Percentiles rank a stretch among this genome's conserved stretches.
Evolutionary conservation across 1,140 invertebrate genomes (phyloP).

Genomic region (Drosophila chauvacae): DNA sequence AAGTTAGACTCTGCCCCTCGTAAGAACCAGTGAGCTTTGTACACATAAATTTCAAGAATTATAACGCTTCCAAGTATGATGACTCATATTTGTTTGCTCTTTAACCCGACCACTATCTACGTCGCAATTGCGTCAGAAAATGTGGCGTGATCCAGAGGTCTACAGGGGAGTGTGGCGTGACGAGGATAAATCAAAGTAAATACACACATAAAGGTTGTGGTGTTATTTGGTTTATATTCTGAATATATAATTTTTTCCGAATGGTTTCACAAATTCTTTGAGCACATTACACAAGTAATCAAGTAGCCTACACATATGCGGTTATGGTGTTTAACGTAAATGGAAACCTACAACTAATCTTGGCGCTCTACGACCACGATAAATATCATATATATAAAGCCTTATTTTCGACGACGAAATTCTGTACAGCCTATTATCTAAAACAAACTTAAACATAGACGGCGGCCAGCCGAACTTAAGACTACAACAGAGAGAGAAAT

Average conservation of each 20-base stretch:
- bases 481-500: conserved; percentile 60
- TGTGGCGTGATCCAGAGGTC: conserved; percentile 25
- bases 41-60: background rate
- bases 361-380: conserved; percentile 21
- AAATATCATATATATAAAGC: conserved; percentile 69
- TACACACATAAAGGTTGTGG: conserved; percentile 11
- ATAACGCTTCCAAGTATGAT: background rate
- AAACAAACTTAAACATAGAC: conserved; percentile 46
- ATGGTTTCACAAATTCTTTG: conserved; percentile 60
- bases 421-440: conserved; percentile 63
- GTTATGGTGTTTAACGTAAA: conserved; percentile 74
- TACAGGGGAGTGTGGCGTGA: conserved; percentile 12
- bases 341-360: conserved; percentile 72
- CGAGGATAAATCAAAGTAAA: background rate
- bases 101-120: conserved; percentile 2
- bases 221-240: conserved; percentile 59
- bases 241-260: conserved; percentile 53
- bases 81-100: conserved; percentile 15
- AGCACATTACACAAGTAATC: conserved; percentile 68
- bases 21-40: background rate
- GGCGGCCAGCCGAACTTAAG: conserved; percentile 67
- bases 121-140: conserved; percentile 12
- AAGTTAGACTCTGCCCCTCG: background rate
- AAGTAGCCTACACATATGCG: conserved; percentile 47
- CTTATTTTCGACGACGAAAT: conserved; percentile 61